These are phyloP conservation scores for Linyphia triangularis DNA, from an alignment of 2,888 invertebrate species.

Conservation along the genomic window DNA sequence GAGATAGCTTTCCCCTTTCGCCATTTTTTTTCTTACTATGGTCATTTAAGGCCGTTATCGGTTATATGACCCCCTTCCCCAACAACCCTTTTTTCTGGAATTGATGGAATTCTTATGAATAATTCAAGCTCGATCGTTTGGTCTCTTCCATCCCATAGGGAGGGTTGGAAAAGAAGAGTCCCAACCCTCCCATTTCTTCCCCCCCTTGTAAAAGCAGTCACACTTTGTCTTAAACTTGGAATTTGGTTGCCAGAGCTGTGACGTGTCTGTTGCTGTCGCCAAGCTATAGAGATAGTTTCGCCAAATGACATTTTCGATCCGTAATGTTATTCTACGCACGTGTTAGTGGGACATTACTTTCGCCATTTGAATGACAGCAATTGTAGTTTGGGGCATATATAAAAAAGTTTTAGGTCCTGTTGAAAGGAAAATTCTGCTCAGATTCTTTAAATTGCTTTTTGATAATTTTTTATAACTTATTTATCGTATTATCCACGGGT, in stretches of 20 bases:
- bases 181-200: background rate
- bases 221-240: slow-evolving; percentile 42
- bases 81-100: background rate
- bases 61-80: slow-evolving; percentile 28
- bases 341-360: background rate
- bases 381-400: too few species aligned
- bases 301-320: background rate
- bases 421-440: too few species aligned
- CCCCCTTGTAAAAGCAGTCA: slow-evolving; percentile 15
- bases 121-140: slow-evolving; percentile 46
- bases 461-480: too few species aligned
- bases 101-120: slow-evolving; percentile 47
- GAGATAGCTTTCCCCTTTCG: slow-evolving; percentile 13
- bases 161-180: background rate
- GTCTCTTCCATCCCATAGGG: slow-evolving; percentile 3
- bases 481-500: too few species aligned
- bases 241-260: background rate
- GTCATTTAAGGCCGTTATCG: slow-evolving; percentile 42
- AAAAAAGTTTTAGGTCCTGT: too few species aligned
- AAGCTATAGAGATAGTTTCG: background rate
- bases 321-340: background rate
- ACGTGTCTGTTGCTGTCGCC: background rate
- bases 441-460: too few species aligned
- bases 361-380: background rate
- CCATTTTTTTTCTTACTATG: slow-evolving; percentile 3